A percentile compares a stretch with the other conserved stretches of the same genome.
Evolutionary conservation across 2,797 vertebrate species (phyloP).

Genomic region (Buphagus erythrorhynchus): DNA sequence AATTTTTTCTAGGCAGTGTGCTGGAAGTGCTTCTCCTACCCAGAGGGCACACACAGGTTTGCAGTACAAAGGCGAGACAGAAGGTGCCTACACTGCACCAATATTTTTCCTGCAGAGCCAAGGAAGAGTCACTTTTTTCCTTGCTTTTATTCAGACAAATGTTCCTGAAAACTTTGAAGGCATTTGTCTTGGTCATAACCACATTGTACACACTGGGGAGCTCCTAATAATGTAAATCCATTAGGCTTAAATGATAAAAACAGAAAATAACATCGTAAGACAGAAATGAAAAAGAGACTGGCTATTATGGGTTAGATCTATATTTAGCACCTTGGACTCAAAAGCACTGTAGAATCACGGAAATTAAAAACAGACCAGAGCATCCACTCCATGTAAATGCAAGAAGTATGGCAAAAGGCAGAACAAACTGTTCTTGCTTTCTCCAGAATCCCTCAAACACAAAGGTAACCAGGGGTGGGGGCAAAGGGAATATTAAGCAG

Average conservation of each 20-base stretch:
- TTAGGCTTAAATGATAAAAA: slow-evolving; percentile 44
- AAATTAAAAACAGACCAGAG: slow-evolving; percentile 42
- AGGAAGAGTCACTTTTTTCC: not conserved
- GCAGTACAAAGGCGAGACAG: not conserved
- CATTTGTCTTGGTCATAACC: not conserved
- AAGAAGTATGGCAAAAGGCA: not conserved
- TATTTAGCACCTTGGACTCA: slow-evolving; percentile 55
- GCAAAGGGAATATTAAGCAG: not conserved
- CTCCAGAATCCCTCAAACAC: not conserved
- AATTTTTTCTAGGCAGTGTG: not conserved
- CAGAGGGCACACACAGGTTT: slow-evolving; percentile 1
- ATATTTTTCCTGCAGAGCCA: not conserved
- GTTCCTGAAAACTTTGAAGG: not conserved
- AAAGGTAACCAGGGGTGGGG: not conserved
- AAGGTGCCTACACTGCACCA: not conserved
- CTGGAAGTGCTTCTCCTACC: not conserved
- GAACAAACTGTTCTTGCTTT: not conserved
- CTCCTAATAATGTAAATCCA: slow-evolving; percentile 49
- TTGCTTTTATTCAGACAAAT: not conserved
- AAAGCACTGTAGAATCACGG: not conserved
- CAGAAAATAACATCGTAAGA: slow-evolving; percentile 16
- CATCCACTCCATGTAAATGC: not conserved
- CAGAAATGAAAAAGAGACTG: slow-evolving; percentile 6
- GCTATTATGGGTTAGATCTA: slow-evolving; percentile 23
- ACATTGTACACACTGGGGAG: not conserved